Evolutionary conservation across 2,888 invertebrate genomes (phyloP).

Genomic region (Polyommatus icarus): DNA sequence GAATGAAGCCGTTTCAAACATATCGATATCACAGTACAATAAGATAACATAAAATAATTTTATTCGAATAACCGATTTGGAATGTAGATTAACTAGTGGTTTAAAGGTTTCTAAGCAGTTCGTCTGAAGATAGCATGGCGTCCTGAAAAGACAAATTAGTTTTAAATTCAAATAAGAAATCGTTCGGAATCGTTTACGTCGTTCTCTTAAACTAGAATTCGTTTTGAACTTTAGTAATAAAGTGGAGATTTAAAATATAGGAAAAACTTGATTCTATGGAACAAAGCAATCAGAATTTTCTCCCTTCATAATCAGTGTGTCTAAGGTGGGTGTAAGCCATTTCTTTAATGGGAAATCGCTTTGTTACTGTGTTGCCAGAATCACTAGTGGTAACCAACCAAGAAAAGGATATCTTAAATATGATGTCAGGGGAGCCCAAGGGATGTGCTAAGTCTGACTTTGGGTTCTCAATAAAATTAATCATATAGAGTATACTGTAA

Average conservation of each 20-base stretch:
- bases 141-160: constrained; percentile 67
- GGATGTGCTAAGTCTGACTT: too few relatives aligned
- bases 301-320: too few relatives aligned
- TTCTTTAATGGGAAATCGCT: too few relatives aligned
- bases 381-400: too few relatives aligned
- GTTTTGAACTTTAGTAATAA: not conserved
- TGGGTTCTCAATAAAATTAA: too few relatives aligned
- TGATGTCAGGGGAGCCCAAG: too few relatives aligned
- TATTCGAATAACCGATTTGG: constrained; percentile 50
- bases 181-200: not conserved
- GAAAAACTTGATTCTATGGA: not conserved
- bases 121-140: constrained; percentile 78
- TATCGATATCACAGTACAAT: constrained; percentile 66
- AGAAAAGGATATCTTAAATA: too few relatives aligned
- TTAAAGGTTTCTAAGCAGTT: constrained; percentile 76
- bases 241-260: constrained; percentile 2
- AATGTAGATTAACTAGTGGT: constrained; percentile 45
- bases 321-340: too few relatives aligned
- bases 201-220: not conserved
- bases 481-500: too few relatives aligned
- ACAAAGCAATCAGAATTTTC: not conserved
- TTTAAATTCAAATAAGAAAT: constrained; percentile 5
- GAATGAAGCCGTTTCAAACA: constrained; percentile 40
- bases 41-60: constrained; percentile 52
- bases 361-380: too few relatives aligned